Evolutionary conservation across 2,797 vertebrate genomes (phyloP), one percentile per base, ranked within the genome.

Genomic region (Cyclopterus lumpus): DNA sequence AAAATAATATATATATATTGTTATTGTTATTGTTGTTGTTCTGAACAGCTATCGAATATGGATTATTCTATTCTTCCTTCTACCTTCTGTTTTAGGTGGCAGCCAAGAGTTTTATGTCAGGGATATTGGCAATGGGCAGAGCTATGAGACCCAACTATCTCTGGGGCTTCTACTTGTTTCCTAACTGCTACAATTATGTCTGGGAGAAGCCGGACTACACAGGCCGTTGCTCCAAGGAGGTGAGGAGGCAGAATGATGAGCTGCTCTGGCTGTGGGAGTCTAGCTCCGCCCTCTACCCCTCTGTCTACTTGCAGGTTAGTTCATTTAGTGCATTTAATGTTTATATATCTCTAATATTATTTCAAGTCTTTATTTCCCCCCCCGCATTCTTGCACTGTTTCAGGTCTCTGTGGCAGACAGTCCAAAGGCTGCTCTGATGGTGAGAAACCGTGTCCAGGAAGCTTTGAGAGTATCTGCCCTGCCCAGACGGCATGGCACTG

Each of bases 161-260:
- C 3, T 97, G 96, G 96, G 96, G 96, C 42, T 96, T 93, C 79
- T 97, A 97, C 86, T 93, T 96, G 84, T 97, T 95, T 75, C 96
- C 96, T 66, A 95, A 96, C 78, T 97, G 96, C 83, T 96, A 97
- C 66, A 97, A 96, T 79, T 91, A 95, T 26, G 86, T 93, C 61
- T 95, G 93, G 90, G 85, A 88, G 42, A 83, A 92, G 78, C 89
- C 89, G 0, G 70, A 77, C 36, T 97, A 96, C 79, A 94, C 91
- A 0, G 96, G 96, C 62, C 82, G 28, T 1, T 96, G 96, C 82
- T 86, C 92, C 38, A 62, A 80, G 48, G 76, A 92, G 83, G 95
- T 95, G 88, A 93, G 81, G 83, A 80, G 64, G 84, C 95, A 95
- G 92, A 97, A 97, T 59, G 88, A 97, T 73, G 74, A 91, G 28